Conservation (phyloP, 2,113 vertebrate species). For the Vulpes lagopus region DNA sequence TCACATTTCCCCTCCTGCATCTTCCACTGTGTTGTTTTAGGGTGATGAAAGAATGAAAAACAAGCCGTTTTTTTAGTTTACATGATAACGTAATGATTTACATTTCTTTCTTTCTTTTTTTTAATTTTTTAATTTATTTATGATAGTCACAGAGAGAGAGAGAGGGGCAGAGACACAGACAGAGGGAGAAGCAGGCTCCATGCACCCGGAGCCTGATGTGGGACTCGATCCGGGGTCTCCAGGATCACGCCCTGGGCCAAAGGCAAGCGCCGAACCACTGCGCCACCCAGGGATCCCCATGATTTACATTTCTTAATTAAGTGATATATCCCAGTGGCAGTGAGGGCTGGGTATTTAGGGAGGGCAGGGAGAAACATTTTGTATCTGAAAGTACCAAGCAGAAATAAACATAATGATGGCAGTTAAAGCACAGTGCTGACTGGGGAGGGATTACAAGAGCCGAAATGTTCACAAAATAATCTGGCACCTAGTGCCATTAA, state of each 20-base stretch:
- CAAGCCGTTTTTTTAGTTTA: neutral
- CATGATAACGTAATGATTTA: neutral
- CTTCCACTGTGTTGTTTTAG: neutral
- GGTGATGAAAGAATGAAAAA: neutral
- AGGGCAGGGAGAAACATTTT: neutral
- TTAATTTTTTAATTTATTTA: no score
- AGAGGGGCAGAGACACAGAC: no score
- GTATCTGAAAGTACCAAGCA: neutral
- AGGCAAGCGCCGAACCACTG: no score
- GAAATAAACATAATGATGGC: neutral
- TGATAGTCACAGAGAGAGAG: no score
- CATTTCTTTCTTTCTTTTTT: neutral
- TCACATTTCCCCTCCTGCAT: neutral
- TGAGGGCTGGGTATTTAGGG: neutral
- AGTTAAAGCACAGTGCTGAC: neutral
- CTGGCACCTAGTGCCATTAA: neutral
- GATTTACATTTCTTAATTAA: neutral
- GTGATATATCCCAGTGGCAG: neutral
- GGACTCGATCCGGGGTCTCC: no score
- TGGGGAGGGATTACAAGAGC: neutral
- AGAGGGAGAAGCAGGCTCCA: no score
- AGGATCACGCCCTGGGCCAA: no score
- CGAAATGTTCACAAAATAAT: neutral
- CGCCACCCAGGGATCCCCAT: no score
- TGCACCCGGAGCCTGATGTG: no score